Conservation (phyloP, 2,797 vertebrate genomes). For the Pogonophryne albipinna region DNA sequence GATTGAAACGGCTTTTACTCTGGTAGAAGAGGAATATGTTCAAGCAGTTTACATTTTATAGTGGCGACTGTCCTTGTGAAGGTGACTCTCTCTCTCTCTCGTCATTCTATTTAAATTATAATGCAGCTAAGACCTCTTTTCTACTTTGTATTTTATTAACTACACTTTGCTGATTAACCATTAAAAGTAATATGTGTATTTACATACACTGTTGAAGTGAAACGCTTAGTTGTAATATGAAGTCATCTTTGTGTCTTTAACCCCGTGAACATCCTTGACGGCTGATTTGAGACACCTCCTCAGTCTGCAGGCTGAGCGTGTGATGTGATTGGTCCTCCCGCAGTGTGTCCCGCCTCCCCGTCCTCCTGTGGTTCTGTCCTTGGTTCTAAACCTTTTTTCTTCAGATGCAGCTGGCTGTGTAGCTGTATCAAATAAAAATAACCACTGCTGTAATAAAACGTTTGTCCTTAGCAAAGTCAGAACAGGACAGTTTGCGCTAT, state of each 20-base stretch:
- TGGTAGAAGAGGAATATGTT: constrained; percentile 9
- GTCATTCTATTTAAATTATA: background rate
- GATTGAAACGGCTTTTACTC: constrained; percentile 6
- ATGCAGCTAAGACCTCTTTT: background rate
- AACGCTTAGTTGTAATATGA: constrained; percentile 15
- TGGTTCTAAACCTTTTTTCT: constrained; percentile 31
- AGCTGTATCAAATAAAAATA: constrained; percentile 34
- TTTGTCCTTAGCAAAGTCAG: constrained; percentile 22
- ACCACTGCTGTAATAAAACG: constrained; percentile 17
- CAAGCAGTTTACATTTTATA: background rate
- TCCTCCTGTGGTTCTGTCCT: constrained; percentile 33
- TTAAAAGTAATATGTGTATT: background rate
- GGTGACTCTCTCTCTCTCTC: background rate
- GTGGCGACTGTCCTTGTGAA: constrained; percentile 10
- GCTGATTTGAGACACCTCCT: constrained; percentile 43
- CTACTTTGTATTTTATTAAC: constrained; percentile 11
- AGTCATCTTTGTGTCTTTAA: constrained; percentile 10
- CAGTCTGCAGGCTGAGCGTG: constrained; percentile 35
- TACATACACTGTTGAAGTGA: background rate
- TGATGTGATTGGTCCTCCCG: constrained; percentile 27
- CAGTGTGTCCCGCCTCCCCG: background rate
- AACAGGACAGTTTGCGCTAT: background rate
- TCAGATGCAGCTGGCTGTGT: constrained; percentile 29
- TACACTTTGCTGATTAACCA: constrained; percentile 1
- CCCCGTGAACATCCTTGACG: background rate